These are phyloP conservation scores for Gymnorhina tibicen DNA, from an alignment of 2,113 vertebrate species.

Conservation along the genomic window DNA sequence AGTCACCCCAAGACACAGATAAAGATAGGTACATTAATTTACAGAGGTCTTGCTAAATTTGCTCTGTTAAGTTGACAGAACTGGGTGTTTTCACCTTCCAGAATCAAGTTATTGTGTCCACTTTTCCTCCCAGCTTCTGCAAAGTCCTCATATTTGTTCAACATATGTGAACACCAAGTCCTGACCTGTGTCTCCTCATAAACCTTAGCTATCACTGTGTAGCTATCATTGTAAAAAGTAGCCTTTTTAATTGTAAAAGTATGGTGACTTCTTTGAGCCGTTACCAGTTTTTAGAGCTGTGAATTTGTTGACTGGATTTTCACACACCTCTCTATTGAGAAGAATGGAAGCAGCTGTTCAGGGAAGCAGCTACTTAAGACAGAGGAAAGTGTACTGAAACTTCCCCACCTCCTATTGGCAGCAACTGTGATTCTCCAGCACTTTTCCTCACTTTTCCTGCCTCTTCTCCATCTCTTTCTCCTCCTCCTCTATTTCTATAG, in stretches of 20 bases:
- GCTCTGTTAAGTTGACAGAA: neutral
- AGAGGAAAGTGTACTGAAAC: neutral
- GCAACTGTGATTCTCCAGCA: neutral
- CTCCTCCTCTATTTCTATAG: neutral
- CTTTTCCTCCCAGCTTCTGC: neutral
- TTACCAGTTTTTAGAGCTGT: neutral
- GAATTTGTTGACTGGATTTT: neutral
- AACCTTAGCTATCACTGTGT: neutral
- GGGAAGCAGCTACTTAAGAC: neutral
- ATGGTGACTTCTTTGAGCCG: neutral
- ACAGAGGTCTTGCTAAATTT: neutral
- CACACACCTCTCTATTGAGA: neutral
- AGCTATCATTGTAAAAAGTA: neutral
- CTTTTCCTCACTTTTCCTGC: neutral
- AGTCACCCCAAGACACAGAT: no score
- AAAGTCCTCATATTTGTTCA: neutral
- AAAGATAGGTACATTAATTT: neutral
- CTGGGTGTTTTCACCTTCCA: neutral
- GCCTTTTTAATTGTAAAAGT: neutral
- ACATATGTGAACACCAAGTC: neutral
- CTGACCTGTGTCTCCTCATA: neutral
- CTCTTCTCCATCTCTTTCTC: neutral
- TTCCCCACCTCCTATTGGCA: neutral
- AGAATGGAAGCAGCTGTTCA: neutral
- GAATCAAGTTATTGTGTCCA: neutral